Evolutionary conservation across 2,888 invertebrate genomes (phyloP), one percentile per base, ranked within the genome.

Genomic region (Scaptomyza caliginosa): DNA sequence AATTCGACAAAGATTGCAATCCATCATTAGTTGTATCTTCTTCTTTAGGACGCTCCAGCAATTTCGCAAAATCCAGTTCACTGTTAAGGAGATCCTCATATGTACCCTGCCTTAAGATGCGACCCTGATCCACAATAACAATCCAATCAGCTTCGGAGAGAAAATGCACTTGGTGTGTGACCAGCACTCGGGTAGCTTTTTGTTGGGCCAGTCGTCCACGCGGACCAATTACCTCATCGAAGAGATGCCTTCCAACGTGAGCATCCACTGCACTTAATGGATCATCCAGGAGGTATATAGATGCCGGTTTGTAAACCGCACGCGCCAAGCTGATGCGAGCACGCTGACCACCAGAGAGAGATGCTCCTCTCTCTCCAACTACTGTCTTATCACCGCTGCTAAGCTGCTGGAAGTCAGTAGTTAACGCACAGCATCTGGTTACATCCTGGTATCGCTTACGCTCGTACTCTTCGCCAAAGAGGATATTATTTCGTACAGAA

Each of bases 91-190:
- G 87, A 30, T 93, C 92, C 5, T 90, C 86, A 58, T 92, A 93
- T 0, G 92, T 93, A 24, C 93, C 93, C 67, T 91, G 91, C 0
- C 88, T 77, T 5, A 89, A 77, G 19, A 92, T 90, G 5, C 77
- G 67, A 0, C 92, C 95, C 77, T 94, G 93, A 71, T 94, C 93
- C 32, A 95, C 90, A 50, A 94, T 92, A 13, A 94, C 92, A 67
- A 95, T 93, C 74, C 92, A 91, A 90, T 94, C 93, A 2, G 93
- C 94, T 64, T 93, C 91, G 52, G 93, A 93, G 0, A 95, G 91
- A 77, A 94, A 95, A 85, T 96, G 96, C 8, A 96, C 91, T 88
- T 96, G 96, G 91, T 96, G 96, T 0, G 96, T 96, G 17, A 96
- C 94, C 1, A 96, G 92, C 45, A 96, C 92, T 19, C 95, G 92